Percentiles rank a stretch among this genome's conserved stretches.
phyloP scores from a whole-genome alignment of 1,140 invertebrate species.

The Drosophila hydei region DNA sequence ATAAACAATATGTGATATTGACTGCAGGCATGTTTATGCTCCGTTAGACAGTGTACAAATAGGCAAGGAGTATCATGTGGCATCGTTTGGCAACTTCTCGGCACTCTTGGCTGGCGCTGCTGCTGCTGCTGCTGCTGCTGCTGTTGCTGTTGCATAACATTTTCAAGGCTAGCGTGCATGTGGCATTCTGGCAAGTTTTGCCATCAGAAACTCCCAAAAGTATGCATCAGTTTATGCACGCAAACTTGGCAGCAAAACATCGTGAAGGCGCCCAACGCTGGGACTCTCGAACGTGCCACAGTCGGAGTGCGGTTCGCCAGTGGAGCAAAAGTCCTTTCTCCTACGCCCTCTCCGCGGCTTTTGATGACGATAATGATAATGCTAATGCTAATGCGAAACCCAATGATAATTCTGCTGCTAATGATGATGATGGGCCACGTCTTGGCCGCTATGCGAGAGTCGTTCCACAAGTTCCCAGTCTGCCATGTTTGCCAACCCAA shows the following conservation, averaged over 20 bases:
- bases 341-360: too few relatives aligned
- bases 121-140: constrained; percentile 1
- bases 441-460: too few relatives aligned
- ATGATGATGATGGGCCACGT: constrained; percentile 7
- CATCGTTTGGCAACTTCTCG: constrained; percentile 47
- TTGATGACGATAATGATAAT: constrained; percentile 1
- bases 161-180: constrained; percentile 52
- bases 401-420: constrained; percentile 2
- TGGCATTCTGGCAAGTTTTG: constrained; percentile 59
- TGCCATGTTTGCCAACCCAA: too few relatives aligned
- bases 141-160: constrained; percentile 41
- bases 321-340: neutral
- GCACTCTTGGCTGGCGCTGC: constrained; percentile 23
- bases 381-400: constrained; percentile 11
- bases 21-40: constrained; percentile 26
- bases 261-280: constrained; percentile 23
- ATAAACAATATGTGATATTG: neutral
- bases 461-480: too few relatives aligned
- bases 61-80: constrained; percentile 15
- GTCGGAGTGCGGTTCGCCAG: constrained; percentile 3
- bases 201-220: constrained; percentile 71
- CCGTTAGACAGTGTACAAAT: constrained; percentile 3
- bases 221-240: constrained; percentile 74
- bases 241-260: constrained; percentile 55
- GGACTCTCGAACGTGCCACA: neutral